Evolutionary conservation across 2,888 invertebrate genomes (phyloP).

Genomic region (Polylopha cassiicola): DNA sequence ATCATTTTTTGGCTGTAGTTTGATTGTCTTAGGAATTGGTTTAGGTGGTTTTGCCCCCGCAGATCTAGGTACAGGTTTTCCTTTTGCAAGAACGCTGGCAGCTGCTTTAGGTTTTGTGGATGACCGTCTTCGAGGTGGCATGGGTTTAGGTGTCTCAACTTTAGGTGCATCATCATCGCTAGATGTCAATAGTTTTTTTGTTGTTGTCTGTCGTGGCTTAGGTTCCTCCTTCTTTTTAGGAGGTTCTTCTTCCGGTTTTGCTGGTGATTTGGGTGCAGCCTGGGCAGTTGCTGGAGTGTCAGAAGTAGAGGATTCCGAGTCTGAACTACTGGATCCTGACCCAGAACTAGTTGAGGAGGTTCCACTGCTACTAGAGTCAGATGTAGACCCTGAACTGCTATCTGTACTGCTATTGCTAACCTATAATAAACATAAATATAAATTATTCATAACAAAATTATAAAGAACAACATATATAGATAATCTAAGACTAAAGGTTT

Average conservation of each 20-base stretch:
- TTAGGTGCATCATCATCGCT: slow-evolving; percentile 79
- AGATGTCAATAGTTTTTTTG: slow-evolving; percentile 72
- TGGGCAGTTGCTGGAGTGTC: slow-evolving; percentile 44
- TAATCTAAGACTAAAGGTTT: too few species aligned
- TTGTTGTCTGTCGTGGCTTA: slow-evolving; percentile 53
- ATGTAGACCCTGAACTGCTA: slow-evolving; percentile 80
- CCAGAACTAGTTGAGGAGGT: slow-evolving; percentile 83
- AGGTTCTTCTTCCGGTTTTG: slow-evolving; percentile 52
- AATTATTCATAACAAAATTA: not conserved
- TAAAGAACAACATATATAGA: slow-evolving; percentile 1
- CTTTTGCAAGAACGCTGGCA: slow-evolving; percentile 79
- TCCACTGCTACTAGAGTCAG: slow-evolving; percentile 83
- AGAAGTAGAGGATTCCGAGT: slow-evolving; percentile 82
- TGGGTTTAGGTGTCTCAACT: slow-evolving; percentile 51
- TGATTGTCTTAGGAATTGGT: slow-evolving; percentile 37
- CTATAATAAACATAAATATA: slow-evolving; percentile 36
- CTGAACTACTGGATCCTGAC: slow-evolving; percentile 82
- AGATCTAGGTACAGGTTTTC: slow-evolving; percentile 47
- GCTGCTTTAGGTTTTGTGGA: slow-evolving; percentile 80
- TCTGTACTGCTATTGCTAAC: slow-evolving; percentile 77
- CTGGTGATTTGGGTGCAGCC: slow-evolving; percentile 46
- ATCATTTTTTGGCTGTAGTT: slow-evolving; percentile 22
- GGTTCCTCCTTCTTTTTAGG: slow-evolving; percentile 54
- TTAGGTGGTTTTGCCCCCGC: slow-evolving; percentile 66
- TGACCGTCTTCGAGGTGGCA: slow-evolving; percentile 67